phyloP scores from a whole-genome alignment of 2,888 invertebrate species.

The Beris chalybata region DNA sequence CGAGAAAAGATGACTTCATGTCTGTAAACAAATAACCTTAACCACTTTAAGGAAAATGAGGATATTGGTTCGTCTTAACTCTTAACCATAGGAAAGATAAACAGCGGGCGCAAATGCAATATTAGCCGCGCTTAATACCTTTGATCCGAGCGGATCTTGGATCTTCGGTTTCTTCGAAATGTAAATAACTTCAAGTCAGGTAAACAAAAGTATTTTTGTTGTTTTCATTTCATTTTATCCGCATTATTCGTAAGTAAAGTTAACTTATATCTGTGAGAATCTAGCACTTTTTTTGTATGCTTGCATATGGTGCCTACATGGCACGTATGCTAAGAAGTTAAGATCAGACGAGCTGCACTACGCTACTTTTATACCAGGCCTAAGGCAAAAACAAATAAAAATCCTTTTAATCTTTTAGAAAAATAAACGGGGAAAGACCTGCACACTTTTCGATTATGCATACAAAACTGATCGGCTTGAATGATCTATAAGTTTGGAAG shows the following conservation, averaged over 20 bases:
- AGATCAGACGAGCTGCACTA: not conserved
- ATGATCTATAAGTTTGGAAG: no score
- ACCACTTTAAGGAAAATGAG: slow-evolving; percentile 17
- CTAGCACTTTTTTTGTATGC: no score
- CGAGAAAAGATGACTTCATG: slow-evolving; percentile 24
- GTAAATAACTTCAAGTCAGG: slow-evolving; percentile 21
- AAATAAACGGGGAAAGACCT: slow-evolving; percentile 26
- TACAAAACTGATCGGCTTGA: no score
- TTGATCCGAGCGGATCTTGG: slow-evolving; percentile 22
- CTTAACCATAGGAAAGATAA: slow-evolving; percentile 12
- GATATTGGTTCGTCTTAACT: slow-evolving; percentile 9
- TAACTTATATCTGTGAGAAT: no score
- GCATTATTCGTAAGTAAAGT: no score
- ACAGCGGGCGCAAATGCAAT: slow-evolving; percentile 23
- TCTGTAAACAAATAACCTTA: slow-evolving; percentile 28
- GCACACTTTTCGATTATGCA: not conserved
- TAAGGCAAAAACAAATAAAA: slow-evolving; percentile 16
- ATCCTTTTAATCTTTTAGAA: slow-evolving; percentile 31
- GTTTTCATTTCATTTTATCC: no score
- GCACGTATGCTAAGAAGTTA: not conserved
- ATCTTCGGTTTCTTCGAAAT: slow-evolving; percentile 23
- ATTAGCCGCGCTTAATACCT: slow-evolving; percentile 12
- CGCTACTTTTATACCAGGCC: slow-evolving; percentile 9
- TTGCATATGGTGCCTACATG: no score
- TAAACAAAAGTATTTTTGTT: slow-evolving; percentile 18